A percentile compares a stretch with the other conserved stretches of the same genome.
phyloP scores from a whole-genome alignment of 1,140 invertebrate genomes.

The Leptonema lineaticorne region DNA sequence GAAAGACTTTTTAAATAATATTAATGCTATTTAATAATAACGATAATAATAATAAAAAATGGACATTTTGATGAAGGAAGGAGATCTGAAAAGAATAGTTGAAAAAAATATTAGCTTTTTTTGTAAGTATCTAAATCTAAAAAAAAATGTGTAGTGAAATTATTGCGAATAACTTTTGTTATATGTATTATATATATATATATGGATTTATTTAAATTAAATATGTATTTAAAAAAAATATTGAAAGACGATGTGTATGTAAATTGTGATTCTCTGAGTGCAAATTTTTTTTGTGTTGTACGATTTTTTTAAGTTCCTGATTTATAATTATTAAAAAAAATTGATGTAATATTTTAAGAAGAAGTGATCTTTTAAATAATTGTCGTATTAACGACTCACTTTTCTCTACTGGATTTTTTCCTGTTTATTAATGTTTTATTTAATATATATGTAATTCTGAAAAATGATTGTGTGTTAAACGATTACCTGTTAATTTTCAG shows the following conservation, averaged over 20 bases:
- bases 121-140: slow-evolving; percentile 34
- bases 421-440: no score
- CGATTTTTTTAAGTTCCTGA: background rate
- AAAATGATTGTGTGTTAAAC: no score
- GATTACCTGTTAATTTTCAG: no score
- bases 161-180: slow-evolving; percentile 4
- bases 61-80: background rate
- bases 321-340: no score
- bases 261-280: slow-evolving; percentile 28
- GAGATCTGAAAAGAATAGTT: slow-evolving; percentile 33
- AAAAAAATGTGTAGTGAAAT: slow-evolving; percentile 38
- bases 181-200: slow-evolving; percentile 9
- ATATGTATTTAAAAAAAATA: background rate
- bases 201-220: no score
- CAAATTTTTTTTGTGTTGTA: slow-evolving; percentile 29
- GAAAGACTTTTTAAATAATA: no score
- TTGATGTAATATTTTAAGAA: no score
- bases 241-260: background rate
- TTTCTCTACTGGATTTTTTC: no score
- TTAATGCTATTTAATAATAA: no score
- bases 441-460: no score
- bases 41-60: background rate
- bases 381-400: no score
- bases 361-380: no score
- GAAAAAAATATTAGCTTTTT: slow-evolving; percentile 39